These are phyloP conservation scores for Lophura nycthemera DNA, from an alignment of 2,113 vertebrate species.

Conservation along the genomic window DNA sequence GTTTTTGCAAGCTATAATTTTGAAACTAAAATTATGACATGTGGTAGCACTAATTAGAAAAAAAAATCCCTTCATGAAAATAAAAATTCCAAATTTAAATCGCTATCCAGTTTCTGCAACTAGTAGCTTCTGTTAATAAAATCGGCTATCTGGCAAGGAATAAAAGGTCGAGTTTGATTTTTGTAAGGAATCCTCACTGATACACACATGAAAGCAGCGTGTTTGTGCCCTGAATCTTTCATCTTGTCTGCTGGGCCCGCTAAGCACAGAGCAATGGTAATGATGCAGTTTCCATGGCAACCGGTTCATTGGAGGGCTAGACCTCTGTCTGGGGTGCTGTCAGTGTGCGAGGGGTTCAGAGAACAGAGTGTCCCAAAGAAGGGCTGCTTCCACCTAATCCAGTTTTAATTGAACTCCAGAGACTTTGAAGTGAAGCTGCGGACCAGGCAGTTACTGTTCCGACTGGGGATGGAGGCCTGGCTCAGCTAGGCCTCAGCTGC, in stretches of 20 bases:
- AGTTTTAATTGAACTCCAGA: conserved; percentile 99
- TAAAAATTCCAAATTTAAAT: background rate
- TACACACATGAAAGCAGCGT: conserved; percentile 22
- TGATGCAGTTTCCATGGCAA: conserved; percentile 80
- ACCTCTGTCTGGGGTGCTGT: conserved; percentile 82
- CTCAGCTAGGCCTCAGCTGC: conserved; percentile 81
- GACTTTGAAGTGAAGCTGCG: conserved; percentile 94
- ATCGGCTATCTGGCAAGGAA: background rate
- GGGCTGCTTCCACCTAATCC: conserved; percentile 89
- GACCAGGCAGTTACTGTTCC: conserved; percentile 83
- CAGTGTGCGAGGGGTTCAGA: conserved; percentile 76
- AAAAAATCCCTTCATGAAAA: background rate
- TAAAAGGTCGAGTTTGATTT: background rate
- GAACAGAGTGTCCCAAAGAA: conserved; percentile 77
- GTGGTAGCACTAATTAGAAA: background rate
- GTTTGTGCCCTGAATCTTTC: conserved; percentile 61
- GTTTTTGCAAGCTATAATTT: background rate
- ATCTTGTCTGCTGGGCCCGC: conserved; percentile 56
- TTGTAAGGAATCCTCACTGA: background rate
- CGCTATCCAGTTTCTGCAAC: fast-evolving
- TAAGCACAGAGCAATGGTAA: conserved; percentile 65
- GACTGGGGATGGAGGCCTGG: conserved; percentile 62
- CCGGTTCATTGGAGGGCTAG: conserved; percentile 79
- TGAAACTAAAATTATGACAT: background rate
- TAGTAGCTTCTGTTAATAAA: background rate